phyloP scores from a whole-genome alignment of 2,888 invertebrate genomes.

The Leptinotarsa haldemani region DNA sequence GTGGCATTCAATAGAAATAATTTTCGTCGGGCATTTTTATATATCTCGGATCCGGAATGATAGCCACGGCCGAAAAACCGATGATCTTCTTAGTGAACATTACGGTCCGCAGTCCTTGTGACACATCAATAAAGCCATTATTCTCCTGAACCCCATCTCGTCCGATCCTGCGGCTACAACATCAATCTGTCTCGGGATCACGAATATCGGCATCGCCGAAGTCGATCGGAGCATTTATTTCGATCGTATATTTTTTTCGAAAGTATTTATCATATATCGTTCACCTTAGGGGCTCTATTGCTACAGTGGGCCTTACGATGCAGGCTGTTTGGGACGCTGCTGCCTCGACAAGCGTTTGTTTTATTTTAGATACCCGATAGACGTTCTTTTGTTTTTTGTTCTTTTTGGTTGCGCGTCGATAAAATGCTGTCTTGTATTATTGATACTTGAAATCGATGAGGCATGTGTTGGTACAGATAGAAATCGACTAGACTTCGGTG shows the following conservation, averaged over 20 bases:
- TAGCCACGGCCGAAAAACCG: slow-evolving; percentile 5
- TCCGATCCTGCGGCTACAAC: slow-evolving; percentile 39
- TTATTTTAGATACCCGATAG: slow-evolving; percentile 14
- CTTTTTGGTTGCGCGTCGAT: slow-evolving; percentile 2
- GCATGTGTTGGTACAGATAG: slow-evolving; percentile 7
- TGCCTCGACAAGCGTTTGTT: neutral
- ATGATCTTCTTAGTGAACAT: slow-evolving; percentile 34
- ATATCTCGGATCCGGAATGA: neutral
- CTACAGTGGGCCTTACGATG: neutral
- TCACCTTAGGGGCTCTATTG: slow-evolving; percentile 50
- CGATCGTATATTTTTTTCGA: slow-evolving; percentile 60
- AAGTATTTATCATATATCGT: slow-evolving; percentile 61
- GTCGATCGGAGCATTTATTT: slow-evolving; percentile 61
- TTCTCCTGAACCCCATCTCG: slow-evolving; percentile 50
- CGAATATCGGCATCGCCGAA: slow-evolving; percentile 53
- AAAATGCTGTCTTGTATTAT: slow-evolving; percentile 5
- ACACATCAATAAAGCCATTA: slow-evolving; percentile 58
- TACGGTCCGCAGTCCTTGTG: slow-evolving; percentile 44
- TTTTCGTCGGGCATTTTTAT: neutral
- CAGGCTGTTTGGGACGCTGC: neutral
- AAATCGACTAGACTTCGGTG: neutral
- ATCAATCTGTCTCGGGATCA: slow-evolving; percentile 53
- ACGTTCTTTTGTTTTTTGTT: slow-evolving; percentile 3
- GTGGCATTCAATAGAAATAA: no score
- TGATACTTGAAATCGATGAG: slow-evolving; percentile 8